Conservation (phyloP, 1,140 invertebrate species). For the Eumeta japonica region DNA sequence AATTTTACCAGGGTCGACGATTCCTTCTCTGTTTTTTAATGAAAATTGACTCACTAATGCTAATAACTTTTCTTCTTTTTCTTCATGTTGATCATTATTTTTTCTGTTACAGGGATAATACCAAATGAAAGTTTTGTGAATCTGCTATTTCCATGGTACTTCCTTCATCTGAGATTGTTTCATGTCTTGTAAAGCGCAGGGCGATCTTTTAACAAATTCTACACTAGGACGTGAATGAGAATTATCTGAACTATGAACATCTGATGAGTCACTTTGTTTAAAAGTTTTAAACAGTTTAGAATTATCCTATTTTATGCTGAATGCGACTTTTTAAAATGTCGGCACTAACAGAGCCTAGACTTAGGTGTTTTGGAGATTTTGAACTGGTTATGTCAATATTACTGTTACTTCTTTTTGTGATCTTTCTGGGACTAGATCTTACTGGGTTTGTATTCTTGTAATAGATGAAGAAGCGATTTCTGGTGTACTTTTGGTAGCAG, state of each 20-base stretch:
- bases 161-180: constrained; percentile 33
- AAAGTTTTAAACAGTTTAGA: constrained; percentile 11
- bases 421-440: constrained; percentile 32
- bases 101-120: constrained; percentile 30
- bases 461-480: constrained; percentile 26
- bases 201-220: constrained; percentile 28
- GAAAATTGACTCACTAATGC: constrained; percentile 28
- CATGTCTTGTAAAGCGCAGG: constrained; percentile 22
- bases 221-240: constrained; percentile 24
- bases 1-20: constrained; percentile 23
- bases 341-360: constrained; percentile 31
- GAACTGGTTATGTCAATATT: constrained; percentile 20
- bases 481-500: constrained; percentile 20
- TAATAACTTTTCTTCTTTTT: constrained; percentile 17
- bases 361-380: constrained; percentile 38
- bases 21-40: constrained; percentile 30
- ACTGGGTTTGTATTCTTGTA: constrained; percentile 30
- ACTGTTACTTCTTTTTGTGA: constrained; percentile 37
- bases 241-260: constrained; percentile 18
- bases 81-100: constrained; percentile 17
- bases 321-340: constrained; percentile 30
- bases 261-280: constrained; percentile 42
- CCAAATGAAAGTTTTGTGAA: constrained; percentile 40
- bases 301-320: background rate
- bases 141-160: constrained; percentile 30